Evolutionary conservation across 2,888 invertebrate species (phyloP).

Genomic region (Orchesella flavescens): DNA sequence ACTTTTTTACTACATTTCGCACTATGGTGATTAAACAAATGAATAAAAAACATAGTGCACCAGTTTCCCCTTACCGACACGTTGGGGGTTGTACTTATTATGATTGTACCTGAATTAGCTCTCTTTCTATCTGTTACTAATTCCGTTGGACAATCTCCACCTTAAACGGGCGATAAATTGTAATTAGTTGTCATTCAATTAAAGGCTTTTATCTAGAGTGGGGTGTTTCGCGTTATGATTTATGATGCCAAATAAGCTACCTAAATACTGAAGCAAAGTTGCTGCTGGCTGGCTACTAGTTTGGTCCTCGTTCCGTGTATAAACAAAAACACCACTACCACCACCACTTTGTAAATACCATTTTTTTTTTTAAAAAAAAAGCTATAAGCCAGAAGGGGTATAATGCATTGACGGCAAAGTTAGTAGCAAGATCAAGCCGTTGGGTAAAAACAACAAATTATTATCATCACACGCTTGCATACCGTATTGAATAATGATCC

Average conservation of each 20-base stretch:
- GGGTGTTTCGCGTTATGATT: constrained; percentile 63
- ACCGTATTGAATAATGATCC: constrained; percentile 8
- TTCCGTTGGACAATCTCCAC: constrained; percentile 53
- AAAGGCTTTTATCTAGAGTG: constrained; percentile 60
- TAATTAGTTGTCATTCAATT: constrained; percentile 67
- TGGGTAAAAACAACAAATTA: constrained; percentile 33
- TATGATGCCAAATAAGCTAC: constrained; percentile 44
- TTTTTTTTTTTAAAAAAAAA: no score
- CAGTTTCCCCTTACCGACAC: no score
- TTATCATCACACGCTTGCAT: constrained; percentile 33
- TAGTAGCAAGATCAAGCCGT: constrained; percentile 48
- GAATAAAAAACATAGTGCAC: no score
- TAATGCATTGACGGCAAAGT: constrained; percentile 32
- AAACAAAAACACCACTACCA: background rate
- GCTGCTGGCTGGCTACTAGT: background rate
- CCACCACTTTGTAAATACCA: no score
- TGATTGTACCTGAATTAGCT: no score
- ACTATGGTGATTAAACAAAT: no score
- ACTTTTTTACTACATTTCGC: no score
- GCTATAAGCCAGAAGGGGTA: no score
- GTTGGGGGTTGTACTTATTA: no score
- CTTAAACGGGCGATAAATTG: constrained; percentile 62
- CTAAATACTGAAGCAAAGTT: background rate
- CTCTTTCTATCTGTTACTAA: constrained; percentile 21
- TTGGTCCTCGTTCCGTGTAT: background rate